phyloP scores from a whole-genome alignment of 1,140 invertebrate genomes.

The Rhizoglyphus robini region DNA sequence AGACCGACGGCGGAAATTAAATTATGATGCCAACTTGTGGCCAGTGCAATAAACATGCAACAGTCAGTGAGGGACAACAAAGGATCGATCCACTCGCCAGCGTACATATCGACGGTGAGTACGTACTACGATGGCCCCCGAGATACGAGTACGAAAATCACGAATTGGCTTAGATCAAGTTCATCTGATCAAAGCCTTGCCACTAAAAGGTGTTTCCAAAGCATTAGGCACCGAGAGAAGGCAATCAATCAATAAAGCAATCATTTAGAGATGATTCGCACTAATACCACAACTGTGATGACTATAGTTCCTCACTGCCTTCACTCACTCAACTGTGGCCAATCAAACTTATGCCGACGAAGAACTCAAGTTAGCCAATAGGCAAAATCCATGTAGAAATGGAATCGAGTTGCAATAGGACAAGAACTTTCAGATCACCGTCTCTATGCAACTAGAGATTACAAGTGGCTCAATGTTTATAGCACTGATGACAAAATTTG shows the following conservation, averaged over 20 bases:
- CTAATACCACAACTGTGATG: background rate
- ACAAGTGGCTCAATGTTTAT: too few relatives aligned
- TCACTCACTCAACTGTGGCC: too few relatives aligned
- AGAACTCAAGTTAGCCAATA: too few relatives aligned
- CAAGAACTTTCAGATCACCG: too few relatives aligned
- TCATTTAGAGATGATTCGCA: background rate
- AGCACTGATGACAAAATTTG: too few relatives aligned
- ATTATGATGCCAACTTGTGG: background rate
- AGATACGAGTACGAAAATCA: background rate
- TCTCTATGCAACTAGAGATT: too few relatives aligned
- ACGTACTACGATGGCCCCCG: background rate
- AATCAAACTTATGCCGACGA: too few relatives aligned
- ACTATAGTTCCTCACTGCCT: too few relatives aligned
- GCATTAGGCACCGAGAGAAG: background rate
- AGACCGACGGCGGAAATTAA: background rate
- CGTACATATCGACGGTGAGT: background rate
- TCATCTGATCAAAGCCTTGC: background rate
- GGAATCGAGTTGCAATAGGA: too few relatives aligned
- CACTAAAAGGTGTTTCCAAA: background rate
- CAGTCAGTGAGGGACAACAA: background rate
- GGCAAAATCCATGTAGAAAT: too few relatives aligned
- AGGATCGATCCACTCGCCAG: background rate
- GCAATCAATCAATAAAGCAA: conserved; percentile 5
- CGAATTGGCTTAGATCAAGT: conserved; percentile 11
- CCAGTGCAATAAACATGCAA: background rate